Evolutionary conservation across 1,140 invertebrate genomes (phyloP).

Genomic region (Andricus grossulariae): DNA sequence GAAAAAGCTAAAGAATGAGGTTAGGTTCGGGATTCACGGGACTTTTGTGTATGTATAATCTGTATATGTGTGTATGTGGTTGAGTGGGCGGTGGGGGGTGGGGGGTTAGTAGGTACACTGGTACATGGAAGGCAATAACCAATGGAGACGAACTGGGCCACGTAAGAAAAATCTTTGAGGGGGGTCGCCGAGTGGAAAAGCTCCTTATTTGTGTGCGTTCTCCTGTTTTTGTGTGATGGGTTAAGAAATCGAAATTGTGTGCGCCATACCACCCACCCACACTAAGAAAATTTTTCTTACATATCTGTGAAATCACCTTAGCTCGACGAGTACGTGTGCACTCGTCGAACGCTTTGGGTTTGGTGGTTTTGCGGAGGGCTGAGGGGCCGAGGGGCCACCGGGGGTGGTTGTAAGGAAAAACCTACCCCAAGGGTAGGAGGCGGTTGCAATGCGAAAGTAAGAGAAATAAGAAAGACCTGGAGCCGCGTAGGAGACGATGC

Average conservation of each 20-base stretch:
- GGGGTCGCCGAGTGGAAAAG: constrained; percentile 60
- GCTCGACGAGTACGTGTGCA: constrained; percentile 48
- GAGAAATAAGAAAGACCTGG: constrained; percentile 67
- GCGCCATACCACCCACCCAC: constrained; percentile 41
- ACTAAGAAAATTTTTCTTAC: constrained; percentile 23
- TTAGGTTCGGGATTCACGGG: constrained; percentile 5
- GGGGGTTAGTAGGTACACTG: constrained; percentile 26
- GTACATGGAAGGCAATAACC: constrained; percentile 63
- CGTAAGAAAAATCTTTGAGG: constrained; percentile 68
- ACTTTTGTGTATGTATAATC: neutral
- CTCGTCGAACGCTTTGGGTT: constrained; percentile 37
- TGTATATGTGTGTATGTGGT: neutral
- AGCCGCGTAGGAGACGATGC: constrained; percentile 61
- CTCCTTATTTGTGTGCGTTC: constrained; percentile 48
- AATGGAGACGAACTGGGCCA: constrained; percentile 69
- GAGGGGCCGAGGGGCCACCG: constrained; percentile 23
- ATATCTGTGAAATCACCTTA: constrained; percentile 10
- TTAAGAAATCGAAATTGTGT: constrained; percentile 58
- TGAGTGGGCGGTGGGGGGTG: neutral
- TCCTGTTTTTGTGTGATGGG: constrained; percentile 49
- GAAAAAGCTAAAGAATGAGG: constrained; percentile 38
- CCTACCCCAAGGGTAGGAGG: constrained; percentile 61
- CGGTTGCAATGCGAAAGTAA: constrained; percentile 55
- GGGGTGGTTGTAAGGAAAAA: constrained; percentile 57
- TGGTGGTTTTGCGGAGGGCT: constrained; percentile 29